Percentiles rank a stretch among this genome's conserved stretches.
phyloP scores from a whole-genome alignment of 2,113 vertebrate genomes.

The Nettapus auritus region DNA sequence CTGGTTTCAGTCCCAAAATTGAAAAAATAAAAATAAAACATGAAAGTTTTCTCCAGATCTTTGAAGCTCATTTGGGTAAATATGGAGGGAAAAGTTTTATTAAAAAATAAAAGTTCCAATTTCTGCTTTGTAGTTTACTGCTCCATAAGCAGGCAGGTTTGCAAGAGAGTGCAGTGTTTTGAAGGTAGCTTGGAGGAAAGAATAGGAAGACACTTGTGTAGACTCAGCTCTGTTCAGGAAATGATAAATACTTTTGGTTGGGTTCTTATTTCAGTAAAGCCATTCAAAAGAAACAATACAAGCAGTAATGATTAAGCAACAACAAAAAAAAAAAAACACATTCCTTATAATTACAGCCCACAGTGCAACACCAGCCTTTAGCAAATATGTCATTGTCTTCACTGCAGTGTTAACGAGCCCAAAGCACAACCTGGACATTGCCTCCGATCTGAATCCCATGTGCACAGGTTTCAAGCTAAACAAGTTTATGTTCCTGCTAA shows the following conservation, averaged over 20 bases:
- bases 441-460: neutral
- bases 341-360: conserved; percentile 23
- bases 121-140: neutral
- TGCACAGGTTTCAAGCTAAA: neutral
- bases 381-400: conserved; percentile 18
- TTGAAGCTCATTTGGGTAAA: neutral
- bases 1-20: neutral
- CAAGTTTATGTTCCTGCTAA: rapidly evolving
- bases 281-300: conserved; percentile 39
- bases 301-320: conserved; percentile 29
- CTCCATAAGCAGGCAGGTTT: neutral
- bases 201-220: neutral
- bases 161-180: neutral
- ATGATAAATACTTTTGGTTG: conserved; percentile 16
- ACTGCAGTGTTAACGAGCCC: conserved; percentile 13
- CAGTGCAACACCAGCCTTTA: neutral
- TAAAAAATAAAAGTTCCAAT: neutral
- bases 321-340: neutral
- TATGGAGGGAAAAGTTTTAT: neutral
- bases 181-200: neutral
- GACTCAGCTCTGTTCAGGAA: neutral
- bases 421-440: neutral
- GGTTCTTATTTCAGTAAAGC: conserved; percentile 40
- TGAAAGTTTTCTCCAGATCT: neutral
- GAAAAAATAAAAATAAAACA: neutral